Conservation (phyloP, 1,140 invertebrate genomes). For the Hesperophylax magnus region DNA sequence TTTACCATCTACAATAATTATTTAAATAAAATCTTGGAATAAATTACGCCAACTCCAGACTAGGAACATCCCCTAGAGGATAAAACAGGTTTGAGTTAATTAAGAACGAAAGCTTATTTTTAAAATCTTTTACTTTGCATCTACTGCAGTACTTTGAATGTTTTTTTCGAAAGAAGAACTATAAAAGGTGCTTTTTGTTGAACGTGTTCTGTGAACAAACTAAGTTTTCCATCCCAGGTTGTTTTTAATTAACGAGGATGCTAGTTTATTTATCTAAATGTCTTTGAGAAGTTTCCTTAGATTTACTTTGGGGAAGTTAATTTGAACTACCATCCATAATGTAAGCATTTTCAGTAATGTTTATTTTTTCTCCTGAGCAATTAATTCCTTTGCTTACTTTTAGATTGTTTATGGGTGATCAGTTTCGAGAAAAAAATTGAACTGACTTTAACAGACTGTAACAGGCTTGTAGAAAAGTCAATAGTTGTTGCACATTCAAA, state of each 20-base stretch:
- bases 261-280: constrained; percentile 17
- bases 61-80: neutral
- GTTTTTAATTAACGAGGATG: constrained; percentile 34
- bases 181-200: neutral
- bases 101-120: constrained; percentile 28
- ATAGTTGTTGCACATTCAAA: too few species aligned
- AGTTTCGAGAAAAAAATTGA: too few species aligned
- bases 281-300: constrained; percentile 19
- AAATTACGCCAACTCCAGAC: too few species aligned
- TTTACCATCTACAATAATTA: too few species aligned
- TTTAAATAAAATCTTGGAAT: too few species aligned
- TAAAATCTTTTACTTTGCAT: constrained; percentile 9
- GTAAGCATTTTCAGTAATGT: too few species aligned
- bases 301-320: constrained; percentile 24
- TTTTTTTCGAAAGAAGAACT: neutral
- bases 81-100: neutral
- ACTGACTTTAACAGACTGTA: too few species aligned
- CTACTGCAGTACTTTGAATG: neutral
- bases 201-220: constrained; percentile 17
- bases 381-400: too few species aligned
- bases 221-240: constrained; percentile 26
- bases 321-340: constrained; percentile 2
- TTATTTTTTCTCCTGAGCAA: too few species aligned
- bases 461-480: too few species aligned
- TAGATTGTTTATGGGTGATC: too few species aligned